Conservation (phyloP, 2,797 vertebrate species). For the Parotocinclus haroldoi region DNA sequence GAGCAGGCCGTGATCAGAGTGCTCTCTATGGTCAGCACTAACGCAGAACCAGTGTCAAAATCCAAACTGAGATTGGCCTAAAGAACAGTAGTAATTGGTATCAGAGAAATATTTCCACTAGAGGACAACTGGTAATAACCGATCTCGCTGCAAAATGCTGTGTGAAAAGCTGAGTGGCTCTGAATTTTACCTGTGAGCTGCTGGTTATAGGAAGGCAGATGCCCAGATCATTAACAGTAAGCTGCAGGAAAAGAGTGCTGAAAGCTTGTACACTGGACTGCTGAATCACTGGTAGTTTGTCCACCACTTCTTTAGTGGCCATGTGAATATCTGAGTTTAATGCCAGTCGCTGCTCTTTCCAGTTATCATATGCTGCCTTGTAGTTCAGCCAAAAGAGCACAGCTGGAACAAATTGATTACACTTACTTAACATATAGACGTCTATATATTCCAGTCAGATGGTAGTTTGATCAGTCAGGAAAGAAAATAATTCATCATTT, state of each 20-base stretch:
- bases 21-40: constrained; percentile 97
- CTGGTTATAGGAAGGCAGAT: constrained; percentile 96
- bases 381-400: constrained; percentile 99
- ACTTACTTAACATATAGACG: too few relatives aligned
- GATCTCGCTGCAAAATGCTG: background rate
- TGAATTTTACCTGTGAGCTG: constrained; percentile 63
- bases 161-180: background rate
- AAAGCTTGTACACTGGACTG: constrained; percentile 97
- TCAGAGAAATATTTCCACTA: background rate
- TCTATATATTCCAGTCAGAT: too few relatives aligned
- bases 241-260: constrained; percentile 95
- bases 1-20: constrained; percentile 98
- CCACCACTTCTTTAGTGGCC: constrained; percentile 98
- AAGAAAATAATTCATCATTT: too few relatives aligned
- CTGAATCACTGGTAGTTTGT: constrained; percentile 96
- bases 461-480: too few relatives aligned
- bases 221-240: constrained; percentile 95
- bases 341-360: constrained; percentile 96
- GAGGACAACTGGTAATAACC: background rate
- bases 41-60: constrained; percentile 90
- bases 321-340: constrained; percentile 96
- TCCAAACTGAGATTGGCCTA: constrained; percentile 92
- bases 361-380: constrained; percentile 97
- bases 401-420: constrained; percentile 66
- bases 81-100: constrained; percentile 4